These are phyloP conservation scores for Clinocottus analis DNA, from an alignment of 2,113 vertebrate genomes.

Conservation along the genomic window DNA sequence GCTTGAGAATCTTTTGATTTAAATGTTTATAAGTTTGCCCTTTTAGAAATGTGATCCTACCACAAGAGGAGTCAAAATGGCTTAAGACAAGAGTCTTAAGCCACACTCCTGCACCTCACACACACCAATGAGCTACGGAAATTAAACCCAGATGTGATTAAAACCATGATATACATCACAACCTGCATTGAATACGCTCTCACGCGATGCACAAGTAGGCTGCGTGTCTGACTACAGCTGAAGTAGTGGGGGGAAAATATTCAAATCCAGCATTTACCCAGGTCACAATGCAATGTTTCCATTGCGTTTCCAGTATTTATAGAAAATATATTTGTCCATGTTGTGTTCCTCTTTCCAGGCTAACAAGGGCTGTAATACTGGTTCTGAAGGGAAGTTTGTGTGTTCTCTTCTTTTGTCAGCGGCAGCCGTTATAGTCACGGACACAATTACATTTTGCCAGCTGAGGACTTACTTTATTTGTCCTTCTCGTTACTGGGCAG, in stretches of 20 bases:
- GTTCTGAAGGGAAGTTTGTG: slow-evolving; percentile 16
- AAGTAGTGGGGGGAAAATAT: neutral
- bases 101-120: neutral
- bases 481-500: neutral
- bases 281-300: neutral
- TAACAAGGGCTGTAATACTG: slow-evolving; percentile 10
- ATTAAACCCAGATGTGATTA: neutral
- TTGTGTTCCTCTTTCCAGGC: slow-evolving; percentile 31
- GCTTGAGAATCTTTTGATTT: neutral
- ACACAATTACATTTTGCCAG: neutral
- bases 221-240: neutral
- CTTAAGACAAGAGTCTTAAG: neutral
- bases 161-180: slow-evolving; percentile 6
- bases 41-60: neutral
- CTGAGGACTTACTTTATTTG: neutral
- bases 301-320: neutral
- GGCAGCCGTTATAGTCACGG: neutral
- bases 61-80: too few species aligned
- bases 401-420: slow-evolving; percentile 18
- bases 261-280: neutral
- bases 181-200: neutral
- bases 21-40: neutral
- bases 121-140: slow-evolving; percentile 1
- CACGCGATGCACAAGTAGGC: too few species aligned
- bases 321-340: neutral